Conservation (phyloP, 2,113 vertebrate species). For the Pungitius pungitius region DNA sequence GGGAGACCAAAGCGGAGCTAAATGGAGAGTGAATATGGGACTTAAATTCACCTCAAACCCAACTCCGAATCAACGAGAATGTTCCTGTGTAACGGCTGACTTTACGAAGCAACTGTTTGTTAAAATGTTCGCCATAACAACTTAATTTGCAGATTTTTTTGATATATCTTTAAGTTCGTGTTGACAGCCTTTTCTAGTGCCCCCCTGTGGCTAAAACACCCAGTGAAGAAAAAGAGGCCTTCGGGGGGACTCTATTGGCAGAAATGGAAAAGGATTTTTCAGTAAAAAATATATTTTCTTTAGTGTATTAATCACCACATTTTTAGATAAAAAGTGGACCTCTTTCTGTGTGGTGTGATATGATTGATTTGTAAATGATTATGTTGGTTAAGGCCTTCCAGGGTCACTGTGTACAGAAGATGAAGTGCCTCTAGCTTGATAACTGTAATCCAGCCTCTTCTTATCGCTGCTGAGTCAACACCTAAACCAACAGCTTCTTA, state of each 20-base stretch:
- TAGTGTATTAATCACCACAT: background rate
- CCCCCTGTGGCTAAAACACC: constrained; percentile 1
- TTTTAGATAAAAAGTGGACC: constrained; percentile 7
- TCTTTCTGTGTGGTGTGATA: constrained; percentile 42
- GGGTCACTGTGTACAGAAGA: constrained; percentile 17
- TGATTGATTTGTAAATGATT: constrained; percentile 27
- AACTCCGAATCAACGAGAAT: background rate
- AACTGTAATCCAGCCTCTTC: constrained; percentile 21
- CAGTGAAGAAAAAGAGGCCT: background rate
- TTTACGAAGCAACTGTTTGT: background rate
- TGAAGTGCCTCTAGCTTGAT: constrained; percentile 18
- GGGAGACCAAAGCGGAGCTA: background rate
- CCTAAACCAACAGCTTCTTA: constrained; percentile 1
- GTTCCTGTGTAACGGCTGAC: background rate
- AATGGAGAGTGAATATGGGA: background rate
- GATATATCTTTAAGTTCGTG: background rate
- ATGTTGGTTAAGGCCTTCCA: constrained; percentile 22
- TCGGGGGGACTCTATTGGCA: background rate
- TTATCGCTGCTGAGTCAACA: constrained; percentile 36
- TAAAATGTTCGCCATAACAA: background rate
- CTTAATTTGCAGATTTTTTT: background rate
- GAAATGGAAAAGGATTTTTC: background rate
- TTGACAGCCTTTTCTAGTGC: background rate
- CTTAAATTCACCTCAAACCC: background rate
- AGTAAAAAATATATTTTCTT: background rate